These are phyloP conservation scores for Aurelia aurita DNA, from an alignment of 30 jellyfish, hydroid and myxozoan species.

Conservation along the genomic window DNA sequence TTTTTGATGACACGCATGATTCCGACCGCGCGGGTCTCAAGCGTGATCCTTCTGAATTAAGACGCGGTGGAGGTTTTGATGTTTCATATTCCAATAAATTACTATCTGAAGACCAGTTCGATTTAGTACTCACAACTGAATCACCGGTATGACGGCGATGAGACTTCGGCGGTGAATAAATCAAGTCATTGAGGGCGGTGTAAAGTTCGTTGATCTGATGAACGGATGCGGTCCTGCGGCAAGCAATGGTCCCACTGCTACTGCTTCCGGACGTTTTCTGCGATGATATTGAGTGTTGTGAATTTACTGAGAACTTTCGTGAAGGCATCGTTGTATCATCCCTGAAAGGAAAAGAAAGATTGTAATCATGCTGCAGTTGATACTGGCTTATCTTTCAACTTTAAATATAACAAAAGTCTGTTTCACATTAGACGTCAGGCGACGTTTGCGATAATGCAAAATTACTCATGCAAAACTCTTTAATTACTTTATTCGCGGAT, in stretches of 20 bases:
- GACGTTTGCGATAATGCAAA: too few relatives aligned
- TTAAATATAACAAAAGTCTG: too few relatives aligned
- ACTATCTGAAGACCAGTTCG: constrained; percentile 53
- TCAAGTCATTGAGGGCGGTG: constrained; percentile 57
- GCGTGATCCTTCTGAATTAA: constrained; percentile 34
- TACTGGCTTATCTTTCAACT: too few relatives aligned
- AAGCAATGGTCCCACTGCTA: constrained; percentile 19
- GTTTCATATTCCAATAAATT: constrained; percentile 12
- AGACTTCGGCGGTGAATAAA: constrained; percentile 33
- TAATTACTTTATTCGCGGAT: too few relatives aligned
- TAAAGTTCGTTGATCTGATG: constrained; percentile 56
- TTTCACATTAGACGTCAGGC: too few relatives aligned
- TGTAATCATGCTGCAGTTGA: not conserved
- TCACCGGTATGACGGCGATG: constrained; percentile 23
- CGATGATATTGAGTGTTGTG: constrained; percentile 37
- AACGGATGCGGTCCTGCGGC: constrained; percentile 69
- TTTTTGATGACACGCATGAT: constrained; percentile 62
- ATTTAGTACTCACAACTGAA: constrained; percentile 14
- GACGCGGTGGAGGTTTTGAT: constrained; percentile 17
- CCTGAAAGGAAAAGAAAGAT: not conserved
- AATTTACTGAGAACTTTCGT: constrained; percentile 48
- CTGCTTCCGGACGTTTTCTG: constrained; percentile 49
- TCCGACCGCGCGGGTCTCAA: constrained; percentile 62
- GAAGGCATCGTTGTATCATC: constrained; percentile 71
- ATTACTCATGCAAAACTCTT: too few relatives aligned